Percentiles rank a stretch among this genome's conserved stretches.
These are phyloP conservation scores for Ctenicera cuprea DNA, from an alignment of 2,888 invertebrate species.

Conservation along the genomic window DNA sequence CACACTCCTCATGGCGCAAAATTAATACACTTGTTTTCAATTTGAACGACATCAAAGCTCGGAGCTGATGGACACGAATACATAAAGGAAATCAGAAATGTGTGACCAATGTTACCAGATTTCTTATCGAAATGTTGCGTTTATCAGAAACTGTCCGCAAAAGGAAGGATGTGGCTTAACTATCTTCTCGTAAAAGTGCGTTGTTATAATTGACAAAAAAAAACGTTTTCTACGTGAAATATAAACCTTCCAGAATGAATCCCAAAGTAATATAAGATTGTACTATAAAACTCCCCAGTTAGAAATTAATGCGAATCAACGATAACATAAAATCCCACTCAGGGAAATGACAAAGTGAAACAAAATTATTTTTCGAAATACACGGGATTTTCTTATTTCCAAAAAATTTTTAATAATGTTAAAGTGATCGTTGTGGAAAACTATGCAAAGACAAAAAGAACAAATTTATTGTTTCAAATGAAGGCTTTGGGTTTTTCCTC, in stretches of 20 bases:
- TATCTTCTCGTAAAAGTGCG: conserved; percentile 52
- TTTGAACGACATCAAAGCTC: conserved; percentile 12
- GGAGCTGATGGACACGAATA: conserved; percentile 28
- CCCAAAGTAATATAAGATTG: too few species aligned
- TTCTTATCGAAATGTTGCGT: conserved; percentile 52
- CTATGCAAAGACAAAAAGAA: too few species aligned
- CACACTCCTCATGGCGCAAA: conserved; percentile 14
- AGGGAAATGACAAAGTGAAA: too few species aligned
- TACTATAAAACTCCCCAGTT: too few species aligned
- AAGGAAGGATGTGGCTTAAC: conserved; percentile 59
- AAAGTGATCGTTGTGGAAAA: too few species aligned
- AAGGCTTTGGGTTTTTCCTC: too few species aligned
- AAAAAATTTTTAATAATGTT: too few species aligned
- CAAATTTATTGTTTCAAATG: too few species aligned
- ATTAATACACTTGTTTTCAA: conserved; percentile 23
- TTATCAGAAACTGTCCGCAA: conserved; percentile 53
- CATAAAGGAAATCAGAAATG: conserved; percentile 53
- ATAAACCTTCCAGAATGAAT: not conserved
- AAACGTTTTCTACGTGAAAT: conserved; percentile 16
- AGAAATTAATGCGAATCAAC: too few species aligned
- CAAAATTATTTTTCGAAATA: too few species aligned
- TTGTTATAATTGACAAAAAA: conserved; percentile 44
- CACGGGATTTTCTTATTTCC: too few species aligned
- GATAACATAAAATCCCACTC: too few species aligned
- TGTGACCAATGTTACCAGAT: conserved; percentile 56